Conservation (phyloP, 2,113 vertebrate genomes). For the Pollimyrus isidori region DNA sequence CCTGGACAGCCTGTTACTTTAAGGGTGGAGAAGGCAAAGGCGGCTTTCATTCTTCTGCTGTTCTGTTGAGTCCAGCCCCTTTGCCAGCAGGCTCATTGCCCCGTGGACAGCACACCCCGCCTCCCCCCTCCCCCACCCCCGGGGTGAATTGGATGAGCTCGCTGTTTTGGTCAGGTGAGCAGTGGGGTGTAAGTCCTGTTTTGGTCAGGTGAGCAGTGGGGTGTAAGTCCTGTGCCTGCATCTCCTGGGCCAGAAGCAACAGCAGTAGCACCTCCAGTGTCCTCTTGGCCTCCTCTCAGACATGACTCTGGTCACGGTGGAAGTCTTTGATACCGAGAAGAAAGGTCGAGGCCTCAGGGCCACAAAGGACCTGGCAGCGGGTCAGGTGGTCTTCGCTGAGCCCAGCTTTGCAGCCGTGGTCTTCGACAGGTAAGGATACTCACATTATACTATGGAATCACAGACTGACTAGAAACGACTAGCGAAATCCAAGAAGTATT, state of each 20-base stretch:
- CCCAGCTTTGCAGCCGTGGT: constrained; percentile 84
- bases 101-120: not conserved
- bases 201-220: too few relatives aligned
- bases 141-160: not conserved
- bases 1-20: constrained; percentile 36
- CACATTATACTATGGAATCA: not conserved
- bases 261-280: not conserved
- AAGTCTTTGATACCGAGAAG: constrained; percentile 70
- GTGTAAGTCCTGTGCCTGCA: not conserved
- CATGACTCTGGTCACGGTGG: constrained; percentile 68
- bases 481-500: not conserved
- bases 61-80: not conserved
- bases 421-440: constrained; percentile 77
- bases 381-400: constrained; percentile 85
- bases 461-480: not conserved
- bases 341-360: constrained; percentile 87
- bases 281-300: constrained; percentile 22
- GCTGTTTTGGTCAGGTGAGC: not conserved
- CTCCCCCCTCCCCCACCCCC: not conserved
- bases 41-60: not conserved
- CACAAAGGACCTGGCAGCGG: constrained; percentile 65
- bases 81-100: not conserved
- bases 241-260: constrained; percentile 7
- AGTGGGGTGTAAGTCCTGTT: not conserved
- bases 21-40: constrained; percentile 36